These are phyloP conservation scores for Colletes collaris DNA, from an alignment of 2,888 invertebrate species.

Conservation along the genomic window DNA sequence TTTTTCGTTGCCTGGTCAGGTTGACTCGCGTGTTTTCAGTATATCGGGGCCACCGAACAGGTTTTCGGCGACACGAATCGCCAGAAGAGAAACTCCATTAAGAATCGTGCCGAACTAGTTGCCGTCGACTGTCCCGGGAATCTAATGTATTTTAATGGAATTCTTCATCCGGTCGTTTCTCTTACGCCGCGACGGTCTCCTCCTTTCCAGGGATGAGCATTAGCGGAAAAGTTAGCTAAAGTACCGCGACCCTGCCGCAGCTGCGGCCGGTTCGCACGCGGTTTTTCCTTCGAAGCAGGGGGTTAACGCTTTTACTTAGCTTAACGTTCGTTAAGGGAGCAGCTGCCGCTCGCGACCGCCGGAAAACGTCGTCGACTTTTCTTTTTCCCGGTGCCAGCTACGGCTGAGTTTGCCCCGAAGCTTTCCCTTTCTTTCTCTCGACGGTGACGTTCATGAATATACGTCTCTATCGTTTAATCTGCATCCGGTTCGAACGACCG, in stretches of 20 bases:
- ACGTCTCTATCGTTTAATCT: conserved; percentile 34
- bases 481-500: conserved; percentile 1
- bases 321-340: conserved; percentile 69
- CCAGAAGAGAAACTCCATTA: conserved; percentile 56
- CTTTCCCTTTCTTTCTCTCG: neutral
- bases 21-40: conserved; percentile 5
- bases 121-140: conserved; percentile 51
- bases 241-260: conserved; percentile 68
- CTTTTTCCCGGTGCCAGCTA: conserved; percentile 54
- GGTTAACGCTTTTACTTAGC: conserved; percentile 76
- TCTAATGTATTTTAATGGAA: conserved; percentile 74
- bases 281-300: conserved; percentile 71
- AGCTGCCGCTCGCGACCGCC: conserved; percentile 64
- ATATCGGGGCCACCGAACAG: conserved; percentile 10
- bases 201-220: conserved; percentile 62
- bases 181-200: conserved; percentile 51
- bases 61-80: conserved; percentile 32
- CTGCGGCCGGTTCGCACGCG: conserved; percentile 71
- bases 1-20: conserved; percentile 8
- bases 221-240: conserved; percentile 71
- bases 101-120: conserved; percentile 56
- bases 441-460: conserved; percentile 27
- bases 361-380: conserved; percentile 65
- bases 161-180: conserved; percentile 68
- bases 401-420: conserved; percentile 7